phyloP scores from a whole-genome alignment of 2,797 vertebrate species.

The Etheostoma perlongum region DNA sequence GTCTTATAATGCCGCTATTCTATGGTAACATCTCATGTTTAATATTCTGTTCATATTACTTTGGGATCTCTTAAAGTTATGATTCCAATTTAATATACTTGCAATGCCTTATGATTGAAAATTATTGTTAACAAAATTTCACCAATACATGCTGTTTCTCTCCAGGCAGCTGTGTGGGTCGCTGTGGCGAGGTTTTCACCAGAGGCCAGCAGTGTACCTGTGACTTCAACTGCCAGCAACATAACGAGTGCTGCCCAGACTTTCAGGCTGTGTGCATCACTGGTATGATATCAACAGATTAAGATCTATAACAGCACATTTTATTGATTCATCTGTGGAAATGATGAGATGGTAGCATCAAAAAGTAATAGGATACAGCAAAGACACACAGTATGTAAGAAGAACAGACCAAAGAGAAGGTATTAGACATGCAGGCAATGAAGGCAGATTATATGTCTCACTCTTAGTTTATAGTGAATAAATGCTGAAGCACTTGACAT shows the following conservation, averaged over 20 bases:
- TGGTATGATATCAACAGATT: slow-evolving; percentile 74
- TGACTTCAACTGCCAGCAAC: slow-evolving; percentile 88
- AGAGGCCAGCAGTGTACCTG: slow-evolving; percentile 89
- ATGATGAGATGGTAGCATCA: neutral
- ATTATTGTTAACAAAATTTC: neutral
- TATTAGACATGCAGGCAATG: neutral
- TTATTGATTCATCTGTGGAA: neutral
- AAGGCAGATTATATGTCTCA: neutral
- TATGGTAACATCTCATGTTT: neutral
- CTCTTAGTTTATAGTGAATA: neutral
- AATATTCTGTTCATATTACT: neutral
- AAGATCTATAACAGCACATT: neutral
- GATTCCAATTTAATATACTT: neutral
- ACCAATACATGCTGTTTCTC: neutral
- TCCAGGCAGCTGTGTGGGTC: slow-evolving; percentile 88
- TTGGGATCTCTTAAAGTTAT: neutral
- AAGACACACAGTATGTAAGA: neutral
- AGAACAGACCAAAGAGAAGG: neutral
- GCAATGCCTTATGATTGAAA: neutral
- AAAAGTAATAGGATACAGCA: neutral
- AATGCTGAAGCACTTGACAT: neutral
- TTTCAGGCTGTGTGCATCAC: slow-evolving; percentile 86
- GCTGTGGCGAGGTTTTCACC: slow-evolving; percentile 90
- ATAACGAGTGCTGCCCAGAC: slow-evolving; percentile 92
- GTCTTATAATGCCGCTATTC: neutral